A percentile compares a stretch with the other conserved stretches of the same genome.
phyloP scores from a whole-genome alignment of 2,888 invertebrate species.

The Leuctra nigra region DNA sequence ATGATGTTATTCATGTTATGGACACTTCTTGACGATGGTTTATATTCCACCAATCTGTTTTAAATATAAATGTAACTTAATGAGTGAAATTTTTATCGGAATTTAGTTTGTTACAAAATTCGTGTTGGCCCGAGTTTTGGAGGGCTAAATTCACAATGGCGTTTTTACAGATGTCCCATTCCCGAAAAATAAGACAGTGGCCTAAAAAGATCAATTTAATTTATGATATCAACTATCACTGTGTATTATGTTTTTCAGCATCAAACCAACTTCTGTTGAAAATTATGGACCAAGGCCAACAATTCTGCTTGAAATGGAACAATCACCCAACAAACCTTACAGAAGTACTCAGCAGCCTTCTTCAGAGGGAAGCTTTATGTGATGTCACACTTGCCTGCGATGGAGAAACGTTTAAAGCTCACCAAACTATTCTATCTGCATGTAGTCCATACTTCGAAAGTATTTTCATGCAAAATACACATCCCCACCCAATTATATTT shows the following conservation, averaged over 20 bases:
- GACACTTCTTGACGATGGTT: too few relatives aligned
- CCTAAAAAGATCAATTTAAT: not conserved
- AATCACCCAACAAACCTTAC: conserved; percentile 89
- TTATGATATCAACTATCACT: conserved; percentile 21
- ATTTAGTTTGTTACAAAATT: too few relatives aligned
- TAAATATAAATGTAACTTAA: too few relatives aligned
- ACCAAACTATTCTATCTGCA: conserved; percentile 88
- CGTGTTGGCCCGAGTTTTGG: not conserved
- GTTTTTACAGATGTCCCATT: not conserved
- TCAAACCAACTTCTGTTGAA: conserved; percentile 20
- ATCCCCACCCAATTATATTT: conserved; percentile 89
- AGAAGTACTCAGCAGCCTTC: conserved; percentile 79
- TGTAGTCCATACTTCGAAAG: conserved; percentile 93
- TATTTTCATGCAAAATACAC: conserved; percentile 80
- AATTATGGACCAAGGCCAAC: conserved; percentile 53
- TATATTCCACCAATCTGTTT: too few relatives aligned
- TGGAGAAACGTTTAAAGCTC: conserved; percentile 68
- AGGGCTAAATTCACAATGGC: conserved; percentile 3
- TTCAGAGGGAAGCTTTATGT: conserved; percentile 83
- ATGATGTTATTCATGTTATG: too few relatives aligned
- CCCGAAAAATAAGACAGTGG: not conserved
- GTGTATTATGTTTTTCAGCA: conserved; percentile 20
- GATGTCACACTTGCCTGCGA: conserved; percentile 91
- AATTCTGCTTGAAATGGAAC: conserved; percentile 93
- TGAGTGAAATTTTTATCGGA: too few relatives aligned